Evolutionary conservation across 2,113 vertebrate species (phyloP).

Genomic region (Hymenochirus boettgeri): DNA sequence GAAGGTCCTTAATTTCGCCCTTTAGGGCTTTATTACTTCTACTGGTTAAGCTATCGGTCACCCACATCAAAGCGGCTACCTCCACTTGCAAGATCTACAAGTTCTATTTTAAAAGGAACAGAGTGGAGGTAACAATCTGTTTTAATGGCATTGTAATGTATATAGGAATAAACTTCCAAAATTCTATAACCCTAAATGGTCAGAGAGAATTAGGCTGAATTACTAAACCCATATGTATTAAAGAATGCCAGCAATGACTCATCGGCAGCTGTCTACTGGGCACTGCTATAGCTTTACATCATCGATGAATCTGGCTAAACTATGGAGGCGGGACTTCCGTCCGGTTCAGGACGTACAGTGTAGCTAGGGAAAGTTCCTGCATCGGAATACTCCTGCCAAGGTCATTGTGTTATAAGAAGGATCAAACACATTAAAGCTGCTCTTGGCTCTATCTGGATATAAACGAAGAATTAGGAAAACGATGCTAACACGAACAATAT

Average conservation of each 20-base stretch:
- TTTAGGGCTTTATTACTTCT: not conserved
- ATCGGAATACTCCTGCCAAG: not conserved
- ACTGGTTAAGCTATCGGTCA: not conserved
- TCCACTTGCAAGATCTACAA: not conserved
- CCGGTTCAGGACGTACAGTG: not conserved
- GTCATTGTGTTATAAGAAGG: no score
- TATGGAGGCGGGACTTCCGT: not conserved
- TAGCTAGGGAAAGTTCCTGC: not conserved
- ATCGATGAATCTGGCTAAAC: not conserved
- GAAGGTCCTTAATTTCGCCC: not conserved
- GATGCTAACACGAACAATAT: no score
- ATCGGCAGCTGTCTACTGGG: not conserved
- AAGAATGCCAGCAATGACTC: slow-evolving; percentile 4
- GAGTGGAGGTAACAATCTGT: not conserved
- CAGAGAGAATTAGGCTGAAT: not conserved
- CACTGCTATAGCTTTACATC: not conserved
- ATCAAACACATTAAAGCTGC: no score
- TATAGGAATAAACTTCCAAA: not conserved
- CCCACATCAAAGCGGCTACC: not conserved
- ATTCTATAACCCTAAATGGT: not conserved
- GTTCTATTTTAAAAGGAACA: not conserved
- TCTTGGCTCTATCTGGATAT: no score
- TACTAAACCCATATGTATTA: slow-evolving; percentile 1
- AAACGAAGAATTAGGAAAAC: no score
- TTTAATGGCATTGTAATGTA: slow-evolving; percentile 2